Conservation (phyloP, 2,888 invertebrate species). For the Lathronympha strigana region DNA sequence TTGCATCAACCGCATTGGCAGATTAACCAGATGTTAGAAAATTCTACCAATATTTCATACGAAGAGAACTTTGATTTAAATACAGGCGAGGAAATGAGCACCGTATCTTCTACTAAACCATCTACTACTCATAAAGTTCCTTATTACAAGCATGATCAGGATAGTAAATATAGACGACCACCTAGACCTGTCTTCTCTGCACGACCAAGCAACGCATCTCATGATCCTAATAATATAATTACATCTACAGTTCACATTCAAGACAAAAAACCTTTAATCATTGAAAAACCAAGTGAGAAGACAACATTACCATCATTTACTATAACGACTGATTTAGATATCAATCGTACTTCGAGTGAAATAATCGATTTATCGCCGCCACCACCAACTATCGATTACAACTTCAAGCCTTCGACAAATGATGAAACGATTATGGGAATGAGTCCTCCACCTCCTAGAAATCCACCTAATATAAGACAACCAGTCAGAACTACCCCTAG, state of each 20-base stretch:
- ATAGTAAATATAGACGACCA: conserved; percentile 58
- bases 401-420: conserved; percentile 72
- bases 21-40: conserved; percentile 76
- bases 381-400: conserved; percentile 75
- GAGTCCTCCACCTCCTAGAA: conserved; percentile 80
- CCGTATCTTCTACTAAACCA: conserved; percentile 53
- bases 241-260: conserved; percentile 77
- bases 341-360: conserved; percentile 69
- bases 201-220: conserved; percentile 56
- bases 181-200: conserved; percentile 57
- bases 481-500: conserved; percentile 65
- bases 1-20: conserved; percentile 81
- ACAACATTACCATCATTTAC: conserved; percentile 67
- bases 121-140: conserved; percentile 53
- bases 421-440: conserved; percentile 83
- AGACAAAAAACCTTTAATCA: conserved; percentile 75
- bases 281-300: conserved; percentile 66
- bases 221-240: conserved; percentile 68
- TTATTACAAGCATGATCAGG: conserved; percentile 50
- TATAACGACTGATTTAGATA: conserved; percentile 58
- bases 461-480: conserved; percentile 58
- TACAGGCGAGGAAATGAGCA: conserved; percentile 73
- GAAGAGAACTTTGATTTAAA: conserved; percentile 76
- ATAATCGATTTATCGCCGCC: conserved; percentile 81
- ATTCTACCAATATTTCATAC: conserved; percentile 68